A percentile compares a stretch with the other conserved stretches of the same genome.
phyloP scores from a whole-genome alignment of 2,113 vertebrate species.

The Labrus mixtus region DNA sequence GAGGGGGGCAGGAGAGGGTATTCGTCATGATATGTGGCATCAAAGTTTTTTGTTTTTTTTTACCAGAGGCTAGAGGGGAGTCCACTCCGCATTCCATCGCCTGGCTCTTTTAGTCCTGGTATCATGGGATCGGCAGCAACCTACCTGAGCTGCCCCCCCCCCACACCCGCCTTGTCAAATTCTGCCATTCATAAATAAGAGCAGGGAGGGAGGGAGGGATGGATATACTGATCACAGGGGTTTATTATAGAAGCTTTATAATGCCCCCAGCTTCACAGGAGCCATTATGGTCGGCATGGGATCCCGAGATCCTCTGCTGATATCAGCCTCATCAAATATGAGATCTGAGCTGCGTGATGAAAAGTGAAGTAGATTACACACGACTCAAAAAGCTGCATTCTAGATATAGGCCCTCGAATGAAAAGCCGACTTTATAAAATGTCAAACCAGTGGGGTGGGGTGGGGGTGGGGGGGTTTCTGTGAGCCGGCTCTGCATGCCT shows the following conservation, averaged over 20 bases:
- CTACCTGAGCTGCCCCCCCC: slow-evolving; percentile 69
- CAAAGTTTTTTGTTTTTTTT: slow-evolving; percentile 89
- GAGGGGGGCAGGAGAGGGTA: slow-evolving; percentile 70
- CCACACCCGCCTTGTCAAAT: slow-evolving; percentile 79
- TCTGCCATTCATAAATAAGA: slow-evolving; percentile 84
- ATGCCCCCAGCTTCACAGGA: slow-evolving; percentile 69
- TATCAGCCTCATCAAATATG: slow-evolving; percentile 73
- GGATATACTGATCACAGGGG: slow-evolving; percentile 74
- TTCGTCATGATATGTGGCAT: slow-evolving; percentile 90
- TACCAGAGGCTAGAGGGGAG: slow-evolving; percentile 55
- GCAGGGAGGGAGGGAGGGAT: slow-evolving; percentile 50
- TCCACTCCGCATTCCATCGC: slow-evolving; percentile 88
- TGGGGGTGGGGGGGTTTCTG: slow-evolving; percentile 6
- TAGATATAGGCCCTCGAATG: slow-evolving; percentile 39
- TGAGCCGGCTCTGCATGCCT: not conserved
- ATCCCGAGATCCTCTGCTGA: slow-evolving; percentile 71
- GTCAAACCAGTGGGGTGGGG: slow-evolving; percentile 2
- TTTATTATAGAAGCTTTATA: slow-evolving; percentile 76
- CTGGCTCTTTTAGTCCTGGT: slow-evolving; percentile 68
- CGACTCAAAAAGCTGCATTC: slow-evolving; percentile 57
- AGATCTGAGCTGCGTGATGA: slow-evolving; percentile 76
- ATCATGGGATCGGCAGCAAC: slow-evolving; percentile 76
- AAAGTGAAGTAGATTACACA: slow-evolving; percentile 70
- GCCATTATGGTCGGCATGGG: slow-evolving; percentile 76
- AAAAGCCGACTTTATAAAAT: slow-evolving; percentile 27